A percentile compares a stretch with the other conserved stretches of the same genome.
These are phyloP conservation scores for Bucco capensis DNA, from an alignment of 2,113 vertebrate genomes.

Conservation along the genomic window DNA sequence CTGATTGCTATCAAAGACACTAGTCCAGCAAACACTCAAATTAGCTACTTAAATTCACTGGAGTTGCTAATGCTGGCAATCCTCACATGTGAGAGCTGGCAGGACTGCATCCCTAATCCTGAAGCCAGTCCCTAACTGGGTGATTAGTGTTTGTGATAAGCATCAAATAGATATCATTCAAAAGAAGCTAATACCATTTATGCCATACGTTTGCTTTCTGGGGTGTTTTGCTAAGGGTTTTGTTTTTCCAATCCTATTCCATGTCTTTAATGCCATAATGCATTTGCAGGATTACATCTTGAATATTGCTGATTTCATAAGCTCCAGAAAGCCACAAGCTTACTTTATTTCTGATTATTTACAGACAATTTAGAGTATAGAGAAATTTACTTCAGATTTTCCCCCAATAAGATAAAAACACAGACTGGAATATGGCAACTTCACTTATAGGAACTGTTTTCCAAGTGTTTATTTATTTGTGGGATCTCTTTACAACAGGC, in stretches of 20 bases:
- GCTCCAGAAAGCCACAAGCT: neutral
- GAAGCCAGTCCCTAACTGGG: neutral
- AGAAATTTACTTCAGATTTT: neutral
- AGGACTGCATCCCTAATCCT: neutral
- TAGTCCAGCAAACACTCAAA: neutral
- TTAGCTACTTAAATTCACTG: constrained; percentile 22
- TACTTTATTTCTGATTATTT: neutral
- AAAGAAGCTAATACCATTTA: neutral
- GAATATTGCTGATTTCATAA: neutral
- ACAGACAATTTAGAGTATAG: neutral
- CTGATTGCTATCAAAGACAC: neutral
- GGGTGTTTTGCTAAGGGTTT: neutral
- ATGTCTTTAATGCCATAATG: neutral
- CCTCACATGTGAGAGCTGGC: neutral
- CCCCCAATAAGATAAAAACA: neutral
- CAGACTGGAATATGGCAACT: neutral
- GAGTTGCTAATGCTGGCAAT: constrained; percentile 2
- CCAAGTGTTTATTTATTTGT: neutral
- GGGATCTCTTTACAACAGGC: neutral
- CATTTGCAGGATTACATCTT: neutral
- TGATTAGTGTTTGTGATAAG: constrained; percentile 9
- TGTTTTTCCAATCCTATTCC: neutral
- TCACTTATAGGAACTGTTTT: neutral
- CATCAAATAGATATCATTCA: constrained; percentile 5
- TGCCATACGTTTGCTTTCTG: neutral